phyloP scores from a whole-genome alignment of 2,797 vertebrate genomes.

The Dromococcyx pavoninus region DNA sequence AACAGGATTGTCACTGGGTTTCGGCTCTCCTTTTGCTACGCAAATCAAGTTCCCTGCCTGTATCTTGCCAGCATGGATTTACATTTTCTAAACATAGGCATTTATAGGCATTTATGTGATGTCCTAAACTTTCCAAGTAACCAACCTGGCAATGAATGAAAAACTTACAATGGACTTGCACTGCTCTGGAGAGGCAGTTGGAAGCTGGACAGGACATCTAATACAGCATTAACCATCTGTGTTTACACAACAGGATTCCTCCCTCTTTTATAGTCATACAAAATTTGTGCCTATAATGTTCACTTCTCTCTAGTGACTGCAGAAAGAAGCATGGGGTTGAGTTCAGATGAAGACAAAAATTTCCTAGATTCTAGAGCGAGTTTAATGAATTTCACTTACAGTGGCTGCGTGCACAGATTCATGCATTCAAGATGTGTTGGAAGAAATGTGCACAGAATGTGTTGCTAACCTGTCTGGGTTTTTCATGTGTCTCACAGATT shows the following conservation, averaged over 20 bases:
- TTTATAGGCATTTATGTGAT: background rate
- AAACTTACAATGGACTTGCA: background rate
- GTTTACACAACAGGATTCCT: accelerated
- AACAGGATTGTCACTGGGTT: background rate
- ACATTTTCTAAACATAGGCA: background rate
- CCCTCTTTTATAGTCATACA: background rate
- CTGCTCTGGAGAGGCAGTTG: background rate
- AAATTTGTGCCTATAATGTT: background rate
- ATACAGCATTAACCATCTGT: background rate
- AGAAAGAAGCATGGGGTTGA: background rate
- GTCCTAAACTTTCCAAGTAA: background rate
- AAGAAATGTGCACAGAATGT: background rate
- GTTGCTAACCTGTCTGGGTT: background rate
- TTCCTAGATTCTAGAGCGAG: background rate
- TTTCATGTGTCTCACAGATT: background rate
- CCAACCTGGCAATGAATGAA: background rate
- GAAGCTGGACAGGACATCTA: background rate
- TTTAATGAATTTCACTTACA: background rate
- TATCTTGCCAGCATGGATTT: background rate
- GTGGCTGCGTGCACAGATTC: accelerated
- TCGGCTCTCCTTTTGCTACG: background rate
- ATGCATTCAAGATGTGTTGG: accelerated
- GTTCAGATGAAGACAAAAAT: background rate
- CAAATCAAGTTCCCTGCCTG: background rate
- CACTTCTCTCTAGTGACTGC: background rate